Base-by-base conservation (phyloP, 2,888 invertebrate species). In the Rhaphigaster nebulosa region DNA sequence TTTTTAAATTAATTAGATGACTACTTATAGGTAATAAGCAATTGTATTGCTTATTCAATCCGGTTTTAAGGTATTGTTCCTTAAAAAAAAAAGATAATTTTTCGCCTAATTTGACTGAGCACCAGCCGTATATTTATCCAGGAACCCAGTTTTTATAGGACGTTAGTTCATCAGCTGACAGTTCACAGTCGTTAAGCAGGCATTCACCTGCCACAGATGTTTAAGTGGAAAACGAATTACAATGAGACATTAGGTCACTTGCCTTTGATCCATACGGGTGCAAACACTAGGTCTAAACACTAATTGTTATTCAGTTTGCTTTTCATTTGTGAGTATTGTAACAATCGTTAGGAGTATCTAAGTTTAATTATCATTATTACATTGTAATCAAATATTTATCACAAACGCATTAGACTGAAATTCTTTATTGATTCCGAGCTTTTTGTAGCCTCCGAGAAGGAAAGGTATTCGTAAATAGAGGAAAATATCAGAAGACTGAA, bases 151-250 rank as follows among this genome's bases (percentile, higher is more conserved):
- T 84, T 84, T 84, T 45, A 84, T 45, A 50, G 84, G 12, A 50
- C 26, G 45, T 45, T 84, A 84, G 84, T 84, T 41, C 15, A 84
- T 13, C 84, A 84, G 84, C 84, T 84, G 84, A 45, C 84, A 84
- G 45, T 84, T 84, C 45, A 45, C 84, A 84, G 45, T 84, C 84
- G 45, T 84, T 84, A 84, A 41, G 45, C 84, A 84, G 45, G 45
- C 84, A 84, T 84, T 84, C 84, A 84, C 84, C 84, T 84, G 84
- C 84, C 84, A 50, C 84, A 84, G 84, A 84, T 84, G 84, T 50
- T 84, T 0, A 84, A n/a, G 84, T 84, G 84, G 70, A 76, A 76
- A 76, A 76, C 70, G 70, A 76, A 76, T 76, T 76, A 34, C 38
- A 76, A 23, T 76, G 34, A 20, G 70, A 38, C 38, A 76, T 76